Conservation (phyloP, 2,888 invertebrate species). For the Agrilus biguttatus region DNA sequence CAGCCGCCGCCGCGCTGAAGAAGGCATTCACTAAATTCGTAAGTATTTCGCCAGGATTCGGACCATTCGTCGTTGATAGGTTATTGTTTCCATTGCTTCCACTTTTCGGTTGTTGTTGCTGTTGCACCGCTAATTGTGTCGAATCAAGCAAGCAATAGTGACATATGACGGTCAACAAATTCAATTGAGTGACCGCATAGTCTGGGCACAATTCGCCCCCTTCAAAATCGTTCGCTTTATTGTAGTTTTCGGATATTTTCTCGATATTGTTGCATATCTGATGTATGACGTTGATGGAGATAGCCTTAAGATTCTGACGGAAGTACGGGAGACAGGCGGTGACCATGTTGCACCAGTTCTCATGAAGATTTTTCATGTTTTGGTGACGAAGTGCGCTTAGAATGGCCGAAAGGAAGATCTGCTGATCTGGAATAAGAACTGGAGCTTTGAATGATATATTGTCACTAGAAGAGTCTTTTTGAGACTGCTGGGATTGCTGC, state of each 20-base stretch:
- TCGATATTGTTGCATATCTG: conserved; percentile 62
- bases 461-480: conserved; percentile 19
- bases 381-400: conserved; percentile 60
- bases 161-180: conserved; percentile 62
- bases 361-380: conserved; percentile 58
- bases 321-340: conserved; percentile 70
- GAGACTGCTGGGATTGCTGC: conserved; percentile 17
- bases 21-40: conserved; percentile 72
- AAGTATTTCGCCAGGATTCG: conserved; percentile 57
- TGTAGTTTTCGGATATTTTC: conserved; percentile 34
- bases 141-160: conserved; percentile 69
- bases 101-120: conserved; percentile 8
- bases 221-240: conserved; percentile 20
- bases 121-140: conserved; percentile 26
- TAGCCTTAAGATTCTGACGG: conserved; percentile 58
- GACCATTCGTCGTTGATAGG: conserved; percentile 33
- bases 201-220: conserved; percentile 49
- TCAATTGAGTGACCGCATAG: conserved; percentile 62
- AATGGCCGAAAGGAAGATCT: conserved; percentile 68
- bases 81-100: conserved; percentile 15
- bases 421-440: conserved; percentile 59
- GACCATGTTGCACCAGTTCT: conserved; percentile 70
- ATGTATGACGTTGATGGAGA: conserved; percentile 63
- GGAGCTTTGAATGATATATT: conserved; percentile 48
- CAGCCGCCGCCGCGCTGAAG: conserved; percentile 43